Evolutionary conservation across 2,888 invertebrate genomes (phyloP).

Genomic region (Aproaerema taeniolella): DNA sequence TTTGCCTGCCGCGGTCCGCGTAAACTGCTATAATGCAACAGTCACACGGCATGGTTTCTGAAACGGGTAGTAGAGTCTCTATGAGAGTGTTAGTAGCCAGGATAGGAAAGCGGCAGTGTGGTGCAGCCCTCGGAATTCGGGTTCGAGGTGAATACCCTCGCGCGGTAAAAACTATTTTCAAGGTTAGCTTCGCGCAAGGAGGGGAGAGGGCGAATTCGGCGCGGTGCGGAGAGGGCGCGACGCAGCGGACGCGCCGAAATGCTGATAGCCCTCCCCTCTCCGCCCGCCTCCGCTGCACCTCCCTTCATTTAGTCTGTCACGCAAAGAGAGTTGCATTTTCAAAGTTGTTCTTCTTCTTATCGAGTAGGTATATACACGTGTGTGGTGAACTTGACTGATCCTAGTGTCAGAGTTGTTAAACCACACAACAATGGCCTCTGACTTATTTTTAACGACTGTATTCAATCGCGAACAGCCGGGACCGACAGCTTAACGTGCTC

Average conservation of each 20-base stretch:
- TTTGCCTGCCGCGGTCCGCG: slow-evolving; percentile 57
- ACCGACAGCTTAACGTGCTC: too few relatives aligned
- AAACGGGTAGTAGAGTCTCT: slow-evolving; percentile 28
- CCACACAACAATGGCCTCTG: too few relatives aligned
- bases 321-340: background rate
- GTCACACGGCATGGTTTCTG: slow-evolving; percentile 40
- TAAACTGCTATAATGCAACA: slow-evolving; percentile 46
- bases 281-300: slow-evolving; percentile 39
- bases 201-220: slow-evolving; percentile 71
- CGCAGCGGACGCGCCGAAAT: slow-evolving; percentile 71
- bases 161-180: slow-evolving; percentile 77
- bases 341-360: too few relatives aligned
- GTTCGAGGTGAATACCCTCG: slow-evolving; percentile 77
- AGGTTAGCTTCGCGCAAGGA: slow-evolving; percentile 67
- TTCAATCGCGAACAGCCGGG: too few relatives aligned
- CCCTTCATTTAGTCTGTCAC: slow-evolving; percentile 15
- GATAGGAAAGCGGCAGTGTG: slow-evolving; percentile 54
- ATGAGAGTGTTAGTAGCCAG: slow-evolving; percentile 42
- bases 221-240: slow-evolving; percentile 38
- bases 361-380: too few relatives aligned
- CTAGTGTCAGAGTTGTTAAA: too few relatives aligned
- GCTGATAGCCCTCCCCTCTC: slow-evolving; percentile 56
- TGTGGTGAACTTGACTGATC: too few relatives aligned
- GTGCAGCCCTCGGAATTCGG: slow-evolving; percentile 64
- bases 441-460: too few relatives aligned